phyloP scores from a whole-genome alignment of 1,140 invertebrate genomes.

The Listronotus oregonensis region DNA sequence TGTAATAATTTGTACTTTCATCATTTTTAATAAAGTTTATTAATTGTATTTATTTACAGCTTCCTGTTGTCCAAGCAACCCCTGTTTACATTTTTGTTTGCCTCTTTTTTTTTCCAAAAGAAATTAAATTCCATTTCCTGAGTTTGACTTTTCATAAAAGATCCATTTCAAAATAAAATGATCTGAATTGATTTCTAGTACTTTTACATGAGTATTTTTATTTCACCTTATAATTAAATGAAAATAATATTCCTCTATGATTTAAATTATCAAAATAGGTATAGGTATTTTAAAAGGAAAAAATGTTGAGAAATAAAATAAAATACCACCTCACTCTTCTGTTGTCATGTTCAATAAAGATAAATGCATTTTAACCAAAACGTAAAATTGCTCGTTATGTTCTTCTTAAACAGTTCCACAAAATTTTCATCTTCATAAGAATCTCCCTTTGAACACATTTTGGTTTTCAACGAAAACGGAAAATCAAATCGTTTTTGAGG shows the following conservation, averaged over 20 bases:
- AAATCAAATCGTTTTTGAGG: not conserved
- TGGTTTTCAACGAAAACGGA: constrained; percentile 1
- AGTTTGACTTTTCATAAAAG: constrained; percentile 66
- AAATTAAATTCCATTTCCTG: constrained; percentile 67
- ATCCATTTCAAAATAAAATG: constrained; percentile 61
- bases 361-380: constrained; percentile 74
- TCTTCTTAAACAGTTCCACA: constrained; percentile 70
- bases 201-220: too few species aligned
- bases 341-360: constrained; percentile 70
- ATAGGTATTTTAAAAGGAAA: constrained; percentile 85
- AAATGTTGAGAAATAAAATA: constrained; percentile 62
- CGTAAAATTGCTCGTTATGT: constrained; percentile 84
- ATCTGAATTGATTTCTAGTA: not conserved
- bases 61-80: constrained; percentile 72
- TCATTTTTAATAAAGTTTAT: constrained; percentile 77
- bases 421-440: constrained; percentile 56
- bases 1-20: constrained; percentile 61
- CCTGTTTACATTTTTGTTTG: constrained; percentile 60
- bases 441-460: constrained; percentile 20
- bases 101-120: constrained; percentile 65
- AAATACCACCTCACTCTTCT: constrained; percentile 74
- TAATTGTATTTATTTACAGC: constrained; percentile 75
- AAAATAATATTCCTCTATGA: too few species aligned
- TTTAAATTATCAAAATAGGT: too few species aligned
- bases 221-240: too few species aligned